Conservation (phyloP, 2,113 vertebrate species). For the Panthera uncia region DNA sequence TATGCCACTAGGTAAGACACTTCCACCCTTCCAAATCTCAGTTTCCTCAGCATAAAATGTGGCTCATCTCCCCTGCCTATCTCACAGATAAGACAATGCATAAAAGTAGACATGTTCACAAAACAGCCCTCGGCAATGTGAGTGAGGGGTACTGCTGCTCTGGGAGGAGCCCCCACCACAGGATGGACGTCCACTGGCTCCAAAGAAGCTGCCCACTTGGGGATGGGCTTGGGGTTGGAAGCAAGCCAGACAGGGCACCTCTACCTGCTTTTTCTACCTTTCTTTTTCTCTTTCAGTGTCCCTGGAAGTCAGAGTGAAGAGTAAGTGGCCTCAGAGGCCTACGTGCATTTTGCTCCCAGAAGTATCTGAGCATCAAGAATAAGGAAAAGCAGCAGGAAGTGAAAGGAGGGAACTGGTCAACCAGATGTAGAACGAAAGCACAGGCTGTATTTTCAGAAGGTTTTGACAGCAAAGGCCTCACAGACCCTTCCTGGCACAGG, state of each 20-base stretch:
- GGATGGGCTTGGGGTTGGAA: neutral
- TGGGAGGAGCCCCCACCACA: too few relatives aligned
- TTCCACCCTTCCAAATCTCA: neutral
- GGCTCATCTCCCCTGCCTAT: neutral
- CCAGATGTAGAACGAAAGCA: neutral
- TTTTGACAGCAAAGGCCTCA: neutral
- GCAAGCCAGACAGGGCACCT: neutral
- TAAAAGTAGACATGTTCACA: neutral
- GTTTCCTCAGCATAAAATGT: neutral
- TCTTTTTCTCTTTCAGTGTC: neutral
- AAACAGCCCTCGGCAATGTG: neutral
- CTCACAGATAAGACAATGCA: neutral
- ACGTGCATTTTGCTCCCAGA: neutral
- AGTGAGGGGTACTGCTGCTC: rapidly evolving
- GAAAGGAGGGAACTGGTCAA: rapidly evolving
- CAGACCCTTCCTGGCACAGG: neutral
- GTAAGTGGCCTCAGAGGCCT: neutral
- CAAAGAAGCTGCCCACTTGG: neutral
- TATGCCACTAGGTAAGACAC: neutral
- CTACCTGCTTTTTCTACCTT: neutral
- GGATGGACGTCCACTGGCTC: neutral
- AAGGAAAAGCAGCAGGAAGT: neutral
- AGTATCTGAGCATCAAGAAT: neutral
- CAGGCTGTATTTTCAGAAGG: neutral
- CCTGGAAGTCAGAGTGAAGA: neutral